Percentiles rank a stretch among this genome's conserved stretches.
Evolutionary conservation across 2,797 vertebrate genomes (phyloP).

Genomic region (Graptemys geographica): DNA sequence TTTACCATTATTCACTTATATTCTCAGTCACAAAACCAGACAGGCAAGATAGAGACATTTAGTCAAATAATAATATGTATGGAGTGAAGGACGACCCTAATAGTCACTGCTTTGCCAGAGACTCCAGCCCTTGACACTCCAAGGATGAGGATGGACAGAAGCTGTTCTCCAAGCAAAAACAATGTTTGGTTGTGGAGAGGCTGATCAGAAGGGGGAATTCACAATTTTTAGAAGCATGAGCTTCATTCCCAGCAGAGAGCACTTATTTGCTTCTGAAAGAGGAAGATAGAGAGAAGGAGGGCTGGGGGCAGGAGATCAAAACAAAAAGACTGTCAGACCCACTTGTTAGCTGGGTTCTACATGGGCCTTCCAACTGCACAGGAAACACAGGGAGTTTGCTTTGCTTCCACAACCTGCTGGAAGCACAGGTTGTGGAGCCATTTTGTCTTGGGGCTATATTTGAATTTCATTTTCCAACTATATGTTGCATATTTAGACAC

Average conservation of each 20-base stretch:
- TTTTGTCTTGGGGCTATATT: background rate
- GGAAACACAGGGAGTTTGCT: background rate
- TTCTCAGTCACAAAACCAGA: background rate
- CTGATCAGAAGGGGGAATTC: background rate
- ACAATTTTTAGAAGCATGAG: background rate
- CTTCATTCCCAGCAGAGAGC: background rate
- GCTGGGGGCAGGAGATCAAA: slow-evolving; percentile 3
- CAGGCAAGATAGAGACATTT: background rate
- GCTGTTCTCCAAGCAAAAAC: background rate
- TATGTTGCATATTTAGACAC: background rate
- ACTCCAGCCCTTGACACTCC: background rate
- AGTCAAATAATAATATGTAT: background rate
- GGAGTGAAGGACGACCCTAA: background rate
- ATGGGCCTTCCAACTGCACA: background rate
- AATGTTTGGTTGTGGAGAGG: background rate
- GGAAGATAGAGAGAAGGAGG: background rate
- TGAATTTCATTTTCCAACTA: background rate
- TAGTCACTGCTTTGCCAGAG: background rate
- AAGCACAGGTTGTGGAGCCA: background rate
- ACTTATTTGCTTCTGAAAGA: background rate
- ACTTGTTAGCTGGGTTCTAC: background rate
- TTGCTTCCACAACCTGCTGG: background rate
- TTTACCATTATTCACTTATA: background rate
- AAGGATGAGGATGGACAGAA: background rate
- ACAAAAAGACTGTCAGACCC: background rate